Evolutionary conservation across 2,888 invertebrate species (phyloP).

Genomic region (Sesia bembeciformis): DNA sequence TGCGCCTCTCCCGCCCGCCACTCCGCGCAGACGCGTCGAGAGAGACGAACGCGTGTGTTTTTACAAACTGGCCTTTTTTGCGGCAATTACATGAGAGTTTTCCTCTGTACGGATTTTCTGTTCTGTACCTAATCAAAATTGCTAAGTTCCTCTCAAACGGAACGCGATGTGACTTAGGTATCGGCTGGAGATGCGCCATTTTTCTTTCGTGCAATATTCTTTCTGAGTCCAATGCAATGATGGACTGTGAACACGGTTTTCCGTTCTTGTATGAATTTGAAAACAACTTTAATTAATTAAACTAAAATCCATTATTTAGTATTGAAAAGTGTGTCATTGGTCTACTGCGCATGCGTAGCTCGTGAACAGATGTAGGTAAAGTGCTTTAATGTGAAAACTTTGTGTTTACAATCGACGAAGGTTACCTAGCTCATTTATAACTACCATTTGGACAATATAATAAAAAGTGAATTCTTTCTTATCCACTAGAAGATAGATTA

Average conservation of each 20-base stretch:
- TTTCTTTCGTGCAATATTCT: background rate
- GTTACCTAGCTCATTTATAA: too few relatives aligned
- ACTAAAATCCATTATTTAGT: too few relatives aligned
- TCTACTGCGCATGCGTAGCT: slow-evolving; percentile 1
- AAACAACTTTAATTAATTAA: too few relatives aligned
- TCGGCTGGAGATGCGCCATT: background rate
- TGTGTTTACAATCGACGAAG: background rate
- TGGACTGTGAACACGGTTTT: too few relatives aligned
- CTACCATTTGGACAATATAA: too few relatives aligned
- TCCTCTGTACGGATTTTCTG: slow-evolving; percentile 47
- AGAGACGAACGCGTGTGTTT: slow-evolving; percentile 44
- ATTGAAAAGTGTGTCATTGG: background rate
- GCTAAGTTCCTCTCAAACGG: slow-evolving; percentile 41
- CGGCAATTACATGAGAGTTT: slow-evolving; percentile 51
- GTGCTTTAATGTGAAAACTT: slow-evolving; percentile 2
- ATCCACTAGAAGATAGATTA: too few relatives aligned
- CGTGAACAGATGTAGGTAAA: background rate
- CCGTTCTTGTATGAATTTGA: too few relatives aligned
- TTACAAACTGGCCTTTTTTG: slow-evolving; percentile 31
- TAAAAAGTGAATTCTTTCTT: too few relatives aligned
- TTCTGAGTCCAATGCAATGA: too few relatives aligned
- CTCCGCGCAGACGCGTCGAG: slow-evolving; percentile 41
- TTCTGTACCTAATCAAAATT: slow-evolving; percentile 45
- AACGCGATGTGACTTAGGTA: slow-evolving; percentile 28
- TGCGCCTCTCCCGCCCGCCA: slow-evolving; percentile 19